phyloP scores from a whole-genome alignment of 2,797 vertebrate genomes.

The Liasis olivaceus region DNA sequence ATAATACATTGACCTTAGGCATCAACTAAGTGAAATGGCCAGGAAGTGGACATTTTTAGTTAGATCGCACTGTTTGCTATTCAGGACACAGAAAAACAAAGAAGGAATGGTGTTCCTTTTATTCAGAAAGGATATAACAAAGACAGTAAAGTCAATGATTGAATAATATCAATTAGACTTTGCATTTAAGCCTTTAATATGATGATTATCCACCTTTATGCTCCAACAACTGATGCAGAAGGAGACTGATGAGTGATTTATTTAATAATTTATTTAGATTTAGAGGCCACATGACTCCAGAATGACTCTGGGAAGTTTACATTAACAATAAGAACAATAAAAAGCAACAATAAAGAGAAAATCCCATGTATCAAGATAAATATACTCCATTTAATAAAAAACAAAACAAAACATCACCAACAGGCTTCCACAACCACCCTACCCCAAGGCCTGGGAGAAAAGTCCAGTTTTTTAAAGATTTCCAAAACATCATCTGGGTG shows the following conservation, averaged over 20 bases:
- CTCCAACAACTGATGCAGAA: not conserved
- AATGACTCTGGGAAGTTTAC: not conserved
- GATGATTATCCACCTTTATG: not conserved
- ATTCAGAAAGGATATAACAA: not conserved
- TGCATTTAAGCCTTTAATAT: not conserved
- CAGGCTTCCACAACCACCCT: not conserved
- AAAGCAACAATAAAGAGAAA: not conserved
- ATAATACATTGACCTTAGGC: not conserved
- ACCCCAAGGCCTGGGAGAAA: not conserved
- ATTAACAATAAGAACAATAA: not conserved
- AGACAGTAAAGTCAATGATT: not conserved
- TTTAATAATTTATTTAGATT: not conserved
- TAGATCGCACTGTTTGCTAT: not conserved
- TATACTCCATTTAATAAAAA: not conserved
- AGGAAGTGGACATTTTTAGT: not conserved
- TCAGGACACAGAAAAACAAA: not conserved
- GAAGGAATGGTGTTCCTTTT: not conserved
- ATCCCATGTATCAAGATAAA: not conserved
- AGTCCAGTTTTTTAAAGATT: not conserved
- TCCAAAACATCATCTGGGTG: too few relatives aligned
- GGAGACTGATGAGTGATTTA: not conserved
- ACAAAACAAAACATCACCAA: not conserved
- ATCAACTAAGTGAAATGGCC: not conserved
- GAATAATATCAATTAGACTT: not conserved
- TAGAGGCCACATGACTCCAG: not conserved